Evolutionary conservation across 2,888 invertebrate genomes (phyloP).

Genomic region (Oligia latruncula): DNA sequence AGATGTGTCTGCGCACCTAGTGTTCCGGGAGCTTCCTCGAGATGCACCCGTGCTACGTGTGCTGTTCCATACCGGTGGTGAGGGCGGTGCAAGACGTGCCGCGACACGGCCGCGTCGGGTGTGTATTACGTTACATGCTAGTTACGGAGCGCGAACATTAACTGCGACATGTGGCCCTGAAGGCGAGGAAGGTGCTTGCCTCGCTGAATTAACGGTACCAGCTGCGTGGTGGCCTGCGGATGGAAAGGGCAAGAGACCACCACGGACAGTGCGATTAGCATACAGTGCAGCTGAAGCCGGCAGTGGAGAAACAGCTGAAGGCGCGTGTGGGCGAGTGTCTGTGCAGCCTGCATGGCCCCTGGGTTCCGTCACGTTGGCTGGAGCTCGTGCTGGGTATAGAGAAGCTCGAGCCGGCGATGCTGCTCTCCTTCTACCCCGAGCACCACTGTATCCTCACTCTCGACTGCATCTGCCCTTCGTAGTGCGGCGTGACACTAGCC

Average conservation of each 20-base stretch:
- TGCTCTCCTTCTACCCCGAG: constrained; percentile 96
- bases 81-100: constrained; percentile 94
- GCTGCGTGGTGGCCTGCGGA: constrained; percentile 97
- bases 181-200: constrained; percentile 97
- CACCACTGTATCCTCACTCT: constrained; percentile 96
- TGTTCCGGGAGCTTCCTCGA: constrained; percentile 95
- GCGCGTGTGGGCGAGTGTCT: constrained; percentile 93
- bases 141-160: constrained; percentile 90
- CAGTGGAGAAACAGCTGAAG: constrained; percentile 91
- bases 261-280: constrained; percentile 94
- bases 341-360: constrained; percentile 92
- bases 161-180: constrained; percentile 98
- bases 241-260: constrained; percentile 91
- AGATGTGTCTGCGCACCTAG: constrained; percentile 98
- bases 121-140: constrained; percentile 95
- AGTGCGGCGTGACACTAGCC: constrained; percentile 92
- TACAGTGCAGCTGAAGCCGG: constrained; percentile 97
- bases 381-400: constrained; percentile 95
- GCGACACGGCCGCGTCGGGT: constrained; percentile 93
- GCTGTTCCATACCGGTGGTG: constrained; percentile 97
- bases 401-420: constrained; percentile 96
- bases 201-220: constrained; percentile 96
- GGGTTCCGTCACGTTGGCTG: constrained; percentile 92
- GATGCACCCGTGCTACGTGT: constrained; percentile 98
- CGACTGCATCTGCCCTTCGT: constrained; percentile 97